phyloP scores from a whole-genome alignment of 2,797 vertebrate genomes.

The Zonotrichia albicollis region DNA sequence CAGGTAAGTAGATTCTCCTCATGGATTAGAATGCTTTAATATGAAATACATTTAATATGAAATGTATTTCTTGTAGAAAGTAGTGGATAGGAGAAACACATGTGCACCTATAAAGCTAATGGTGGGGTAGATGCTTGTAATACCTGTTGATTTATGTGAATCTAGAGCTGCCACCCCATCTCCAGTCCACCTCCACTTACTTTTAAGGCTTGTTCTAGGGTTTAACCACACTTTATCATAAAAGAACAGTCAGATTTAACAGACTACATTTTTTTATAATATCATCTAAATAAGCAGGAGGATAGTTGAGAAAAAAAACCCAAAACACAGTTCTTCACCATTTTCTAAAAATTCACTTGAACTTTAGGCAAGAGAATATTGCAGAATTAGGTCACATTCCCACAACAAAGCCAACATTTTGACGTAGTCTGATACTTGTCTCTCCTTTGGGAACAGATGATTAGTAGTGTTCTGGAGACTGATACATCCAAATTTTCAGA shows the following conservation, averaged over 20 bases:
- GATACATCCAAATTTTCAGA: not conserved
- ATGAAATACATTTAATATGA: not conserved
- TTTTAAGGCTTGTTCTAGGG: not conserved
- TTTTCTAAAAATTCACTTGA: not conserved
- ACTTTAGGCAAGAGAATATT: not conserved
- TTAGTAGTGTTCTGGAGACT: not conserved
- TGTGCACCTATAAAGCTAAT: not conserved
- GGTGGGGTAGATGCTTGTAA: not conserved
- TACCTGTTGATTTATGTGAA: not conserved
- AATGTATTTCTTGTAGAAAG: not conserved
- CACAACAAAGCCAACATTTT: not conserved
- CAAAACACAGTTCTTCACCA: not conserved
- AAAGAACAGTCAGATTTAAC: not conserved
- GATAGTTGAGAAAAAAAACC: not conserved
- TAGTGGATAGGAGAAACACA: not conserved
- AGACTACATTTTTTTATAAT: not conserved
- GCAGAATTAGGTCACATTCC: not conserved
- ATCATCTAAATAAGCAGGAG: not conserved
- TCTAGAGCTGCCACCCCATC: not conserved
- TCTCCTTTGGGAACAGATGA: not conserved
- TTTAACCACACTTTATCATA: not conserved
- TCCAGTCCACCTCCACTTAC: not conserved
- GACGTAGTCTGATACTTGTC: fast-evolving
- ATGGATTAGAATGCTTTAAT: conserved; percentile 5
- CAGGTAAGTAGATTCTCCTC: not conserved